phyloP scores from a whole-genome alignment of 2,888 invertebrate species.

The Scrobipalpa atriplicella region DNA sequence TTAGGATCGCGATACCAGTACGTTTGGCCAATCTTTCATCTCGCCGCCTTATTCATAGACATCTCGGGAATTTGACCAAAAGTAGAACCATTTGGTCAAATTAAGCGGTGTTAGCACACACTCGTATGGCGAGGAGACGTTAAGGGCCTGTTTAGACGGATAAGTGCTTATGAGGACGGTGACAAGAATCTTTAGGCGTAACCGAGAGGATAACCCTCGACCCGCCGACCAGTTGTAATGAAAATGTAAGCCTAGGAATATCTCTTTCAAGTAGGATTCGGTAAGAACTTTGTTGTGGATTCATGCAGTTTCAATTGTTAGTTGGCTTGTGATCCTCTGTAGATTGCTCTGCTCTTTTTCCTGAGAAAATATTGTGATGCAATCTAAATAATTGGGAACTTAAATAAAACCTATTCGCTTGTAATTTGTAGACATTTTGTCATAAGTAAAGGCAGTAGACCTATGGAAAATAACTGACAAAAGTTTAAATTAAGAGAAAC shows the following conservation, averaged over 20 bases:
- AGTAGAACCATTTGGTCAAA: conserved; percentile 26
- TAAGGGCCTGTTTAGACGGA: conserved; percentile 38
- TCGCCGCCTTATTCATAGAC: conserved; percentile 35
- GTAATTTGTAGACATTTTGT: too few species aligned
- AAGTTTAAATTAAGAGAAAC: too few species aligned
- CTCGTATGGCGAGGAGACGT: conserved; percentile 32
- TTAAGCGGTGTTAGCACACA: conserved; percentile 30
- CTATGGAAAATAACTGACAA: too few species aligned
- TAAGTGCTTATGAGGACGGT: conserved; percentile 51
- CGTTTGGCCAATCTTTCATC: conserved; percentile 53
- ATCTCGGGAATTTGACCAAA: conserved; percentile 22
- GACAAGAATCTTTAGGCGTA: conserved; percentile 58
- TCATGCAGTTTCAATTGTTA: conserved; percentile 33
- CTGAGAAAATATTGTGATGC: too few species aligned
- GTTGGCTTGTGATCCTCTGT: not conserved
- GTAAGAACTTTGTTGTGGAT: conserved; percentile 37
- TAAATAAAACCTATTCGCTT: too few species aligned
- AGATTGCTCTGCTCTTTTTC: too few species aligned
- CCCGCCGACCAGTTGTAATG: conserved; percentile 38
- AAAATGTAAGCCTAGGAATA: conserved; percentile 35
- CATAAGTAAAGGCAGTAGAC: too few species aligned
- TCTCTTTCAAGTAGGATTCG: conserved; percentile 32
- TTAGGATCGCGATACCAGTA: conserved; percentile 47
- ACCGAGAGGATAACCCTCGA: conserved; percentile 56
- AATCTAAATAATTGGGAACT: too few species aligned